These are phyloP conservation scores for Rhopalosiphum maidis DNA, from an alignment of 1,140 invertebrate genomes.

Conservation along the genomic window DNA sequence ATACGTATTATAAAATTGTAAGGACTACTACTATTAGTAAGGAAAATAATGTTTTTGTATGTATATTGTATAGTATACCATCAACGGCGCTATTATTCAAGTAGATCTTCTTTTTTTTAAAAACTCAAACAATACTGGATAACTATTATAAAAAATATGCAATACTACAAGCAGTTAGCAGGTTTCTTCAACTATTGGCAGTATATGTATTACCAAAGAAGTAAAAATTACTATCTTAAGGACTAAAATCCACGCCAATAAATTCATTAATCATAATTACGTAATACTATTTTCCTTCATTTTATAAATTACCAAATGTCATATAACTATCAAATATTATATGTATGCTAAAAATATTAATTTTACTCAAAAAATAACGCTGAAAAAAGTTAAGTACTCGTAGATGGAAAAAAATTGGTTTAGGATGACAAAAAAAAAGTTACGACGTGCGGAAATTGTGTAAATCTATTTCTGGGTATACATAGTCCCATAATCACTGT, in stretches of 20 bases:
- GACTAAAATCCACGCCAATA: neutral
- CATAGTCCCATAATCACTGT: too few species aligned
- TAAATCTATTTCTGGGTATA: too few species aligned
- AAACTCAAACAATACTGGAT: neutral
- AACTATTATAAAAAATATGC: slow-evolving; percentile 7
- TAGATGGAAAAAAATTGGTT: too few species aligned
- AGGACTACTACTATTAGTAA: too few species aligned
- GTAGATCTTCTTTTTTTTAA: too few species aligned
- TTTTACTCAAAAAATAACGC: too few species aligned
- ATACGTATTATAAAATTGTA: too few species aligned
- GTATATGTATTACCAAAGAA: neutral
- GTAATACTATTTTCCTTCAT: neutral
- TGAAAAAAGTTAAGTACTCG: too few species aligned
- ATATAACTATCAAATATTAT: too few species aligned
- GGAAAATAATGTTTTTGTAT: neutral
- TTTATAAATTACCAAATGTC: neutral
- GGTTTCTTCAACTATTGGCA: neutral
- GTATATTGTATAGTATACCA: neutral
- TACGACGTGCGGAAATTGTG: too few species aligned
- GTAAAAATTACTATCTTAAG: neutral
- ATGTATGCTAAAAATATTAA: too few species aligned
- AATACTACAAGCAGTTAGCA: neutral
- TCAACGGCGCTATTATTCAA: neutral
- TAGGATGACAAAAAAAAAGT: too few species aligned
- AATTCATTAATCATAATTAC: neutral